These are phyloP conservation scores for Cichladusa arquata DNA, from an alignment of 2,113 vertebrate genomes.

Conservation along the genomic window DNA sequence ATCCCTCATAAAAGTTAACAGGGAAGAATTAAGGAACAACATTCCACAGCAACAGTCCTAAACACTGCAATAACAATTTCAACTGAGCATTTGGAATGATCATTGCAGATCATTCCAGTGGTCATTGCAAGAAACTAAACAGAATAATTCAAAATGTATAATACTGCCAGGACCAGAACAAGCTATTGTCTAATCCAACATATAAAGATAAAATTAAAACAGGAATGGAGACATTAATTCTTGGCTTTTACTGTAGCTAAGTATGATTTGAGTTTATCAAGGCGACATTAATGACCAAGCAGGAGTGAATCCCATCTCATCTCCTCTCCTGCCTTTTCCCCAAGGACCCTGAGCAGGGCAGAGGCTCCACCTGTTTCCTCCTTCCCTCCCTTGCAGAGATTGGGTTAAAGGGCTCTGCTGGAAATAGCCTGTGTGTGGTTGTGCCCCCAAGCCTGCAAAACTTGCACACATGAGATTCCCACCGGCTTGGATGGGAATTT, in stretches of 20 bases:
- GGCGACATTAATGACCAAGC: not conserved
- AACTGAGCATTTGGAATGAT: not conserved
- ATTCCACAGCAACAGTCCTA: not conserved
- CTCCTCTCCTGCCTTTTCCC: not conserved
- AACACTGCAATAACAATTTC: not conserved
- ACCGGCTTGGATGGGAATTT: constrained; percentile 41
- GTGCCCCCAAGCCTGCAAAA: constrained; percentile 25
- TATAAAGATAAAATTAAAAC: not conserved
- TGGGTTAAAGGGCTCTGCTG: not conserved
- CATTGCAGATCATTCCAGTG: not conserved
- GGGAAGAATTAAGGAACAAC: not conserved
- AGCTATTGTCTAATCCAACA: not conserved
- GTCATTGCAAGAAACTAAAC: not conserved
- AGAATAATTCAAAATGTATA: not conserved
- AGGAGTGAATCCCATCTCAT: not conserved
- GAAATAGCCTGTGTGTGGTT: constrained; percentile 5
- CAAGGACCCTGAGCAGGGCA: not conserved
- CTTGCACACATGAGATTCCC: constrained; percentile 26
- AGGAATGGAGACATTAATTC: not conserved
- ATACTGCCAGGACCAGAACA: not conserved
- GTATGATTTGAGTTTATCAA: not conserved
- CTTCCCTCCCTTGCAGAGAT: not conserved
- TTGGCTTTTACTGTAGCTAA: not conserved
- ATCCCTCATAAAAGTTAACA: not conserved
- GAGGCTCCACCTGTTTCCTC: not conserved